These are phyloP conservation scores for Phrynosoma platyrhinos DNA, from an alignment of 2,113 vertebrate genomes.

Conservation along the genomic window DNA sequence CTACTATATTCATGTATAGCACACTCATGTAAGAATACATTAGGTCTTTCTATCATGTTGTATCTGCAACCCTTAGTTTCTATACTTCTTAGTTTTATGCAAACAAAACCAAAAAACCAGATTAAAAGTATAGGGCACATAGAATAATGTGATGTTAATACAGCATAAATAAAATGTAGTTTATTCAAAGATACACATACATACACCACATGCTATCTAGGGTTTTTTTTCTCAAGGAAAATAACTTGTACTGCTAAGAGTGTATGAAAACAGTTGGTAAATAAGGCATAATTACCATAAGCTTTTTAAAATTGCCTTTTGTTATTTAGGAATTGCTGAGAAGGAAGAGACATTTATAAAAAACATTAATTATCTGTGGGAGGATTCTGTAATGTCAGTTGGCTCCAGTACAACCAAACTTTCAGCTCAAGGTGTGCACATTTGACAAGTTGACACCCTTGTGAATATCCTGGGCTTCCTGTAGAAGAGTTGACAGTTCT, in stretches of 20 bases:
- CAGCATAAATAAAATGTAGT: not conserved
- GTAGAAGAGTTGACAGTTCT: conserved; percentile 16
- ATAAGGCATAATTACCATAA: not conserved
- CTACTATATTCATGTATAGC: not conserved
- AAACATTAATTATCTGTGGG: not conserved
- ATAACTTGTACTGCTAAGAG: not conserved
- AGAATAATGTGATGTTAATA: not conserved
- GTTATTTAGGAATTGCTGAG: conserved; percentile 4
- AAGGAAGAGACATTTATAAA: not conserved
- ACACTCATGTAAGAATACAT: too few species aligned
- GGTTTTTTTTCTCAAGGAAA: not conserved
- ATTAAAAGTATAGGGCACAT: not conserved
- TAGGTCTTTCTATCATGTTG: not conserved
- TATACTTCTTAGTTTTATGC: not conserved
- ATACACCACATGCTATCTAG: too few species aligned
- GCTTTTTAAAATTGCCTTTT: not conserved
- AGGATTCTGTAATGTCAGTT: conserved; percentile 4
- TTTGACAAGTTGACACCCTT: not conserved
- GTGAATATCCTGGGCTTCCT: conserved; percentile 16
- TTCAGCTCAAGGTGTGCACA: not conserved
- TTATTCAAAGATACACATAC: not conserved
- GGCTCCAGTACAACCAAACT: conserved; percentile 15
- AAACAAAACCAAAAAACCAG: not conserved
- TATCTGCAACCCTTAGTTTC: not conserved
- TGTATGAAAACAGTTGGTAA: not conserved